These are phyloP conservation scores for Ridgeia piscesae DNA, from an alignment of 1,140 invertebrate genomes.

Conservation along the genomic window DNA sequence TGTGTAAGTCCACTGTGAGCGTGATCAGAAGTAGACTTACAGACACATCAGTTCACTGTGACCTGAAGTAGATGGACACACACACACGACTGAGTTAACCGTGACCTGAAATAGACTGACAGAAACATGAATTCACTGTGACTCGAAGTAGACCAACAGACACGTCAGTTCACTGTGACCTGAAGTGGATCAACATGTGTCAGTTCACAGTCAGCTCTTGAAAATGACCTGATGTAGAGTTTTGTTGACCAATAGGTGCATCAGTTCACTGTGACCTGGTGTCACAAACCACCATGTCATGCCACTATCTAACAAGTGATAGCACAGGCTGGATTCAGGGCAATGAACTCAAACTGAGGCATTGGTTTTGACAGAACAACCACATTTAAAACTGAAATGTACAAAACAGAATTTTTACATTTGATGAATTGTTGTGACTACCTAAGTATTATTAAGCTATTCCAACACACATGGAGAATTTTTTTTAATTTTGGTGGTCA, in stretches of 20 bases:
- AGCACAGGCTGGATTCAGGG: neutral
- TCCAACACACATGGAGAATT: neutral
- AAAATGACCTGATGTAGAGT: conserved; percentile 85
- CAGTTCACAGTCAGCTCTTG: no score
- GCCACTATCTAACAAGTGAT: neutral
- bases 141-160: conserved; percentile 85
- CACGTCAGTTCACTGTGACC: conserved; percentile 82
- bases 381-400: no score
- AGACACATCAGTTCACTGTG: no score
- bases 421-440: no score
- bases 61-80: conserved; percentile 83
- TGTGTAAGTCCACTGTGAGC: no score
- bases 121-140: conserved; percentile 75
- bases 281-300: conserved; percentile 4
- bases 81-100: conserved; percentile 83
- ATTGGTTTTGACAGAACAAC: no score
- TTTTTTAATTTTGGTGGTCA: no score
- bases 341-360: no score
- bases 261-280: conserved; percentile 77
- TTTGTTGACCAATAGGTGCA: conserved; percentile 82
- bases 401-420: no score
- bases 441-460: neutral
- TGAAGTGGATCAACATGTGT: conserved; percentile 54
- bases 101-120: conserved; percentile 62
- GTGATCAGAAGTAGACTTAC: conserved; percentile 86